Evolutionary conservation across 1,140 invertebrate genomes (phyloP).

Genomic region (Leptinotarsa lineolata): DNA sequence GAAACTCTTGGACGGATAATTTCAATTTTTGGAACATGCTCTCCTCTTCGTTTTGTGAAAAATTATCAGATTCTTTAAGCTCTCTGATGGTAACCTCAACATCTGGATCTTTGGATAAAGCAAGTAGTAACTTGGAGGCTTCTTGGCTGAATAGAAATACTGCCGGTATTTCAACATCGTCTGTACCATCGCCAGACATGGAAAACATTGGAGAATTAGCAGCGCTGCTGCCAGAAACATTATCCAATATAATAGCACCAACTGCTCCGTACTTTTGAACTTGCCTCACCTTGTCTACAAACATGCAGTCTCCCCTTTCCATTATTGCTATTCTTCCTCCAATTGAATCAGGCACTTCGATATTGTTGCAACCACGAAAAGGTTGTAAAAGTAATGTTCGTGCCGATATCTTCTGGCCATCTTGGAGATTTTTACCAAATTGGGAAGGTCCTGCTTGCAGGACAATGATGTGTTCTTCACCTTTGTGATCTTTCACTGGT

Average conservation of each 20-base stretch:
- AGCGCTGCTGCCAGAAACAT: slow-evolving; percentile 73
- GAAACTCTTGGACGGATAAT: slow-evolving; percentile 54
- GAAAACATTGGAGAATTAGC: slow-evolving; percentile 83
- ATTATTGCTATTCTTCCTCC: slow-evolving; percentile 82
- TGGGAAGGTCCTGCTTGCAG: slow-evolving; percentile 86
- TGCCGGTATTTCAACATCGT: slow-evolving; percentile 87
- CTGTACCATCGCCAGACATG: slow-evolving; percentile 91
- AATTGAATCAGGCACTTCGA: slow-evolving; percentile 64
- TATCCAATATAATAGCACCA: slow-evolving; percentile 89
- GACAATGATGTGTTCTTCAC: slow-evolving; percentile 54
- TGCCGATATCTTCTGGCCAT: slow-evolving; percentile 64
- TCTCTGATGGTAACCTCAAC: slow-evolving; percentile 62
- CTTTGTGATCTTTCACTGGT: slow-evolving; percentile 51
- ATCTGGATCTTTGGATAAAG: slow-evolving; percentile 59
- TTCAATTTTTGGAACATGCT: slow-evolving; percentile 55
- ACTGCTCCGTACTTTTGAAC: slow-evolving; percentile 83
- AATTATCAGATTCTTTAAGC: slow-evolving; percentile 47
- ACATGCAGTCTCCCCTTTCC: slow-evolving; percentile 90
- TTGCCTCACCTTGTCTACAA: slow-evolving; percentile 84
- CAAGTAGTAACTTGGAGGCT: slow-evolving; percentile 67
- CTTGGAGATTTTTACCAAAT: slow-evolving; percentile 80
- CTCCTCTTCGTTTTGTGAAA: slow-evolving; percentile 49
- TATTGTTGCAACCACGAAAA: slow-evolving; percentile 68
- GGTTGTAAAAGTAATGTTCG: slow-evolving; percentile 70
- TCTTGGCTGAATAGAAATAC: slow-evolving; percentile 90